Evolutionary conservation across 2,888 invertebrate genomes (phyloP), one percentile per base, ranked within the genome.

Genomic region (Phortica magna): DNA sequence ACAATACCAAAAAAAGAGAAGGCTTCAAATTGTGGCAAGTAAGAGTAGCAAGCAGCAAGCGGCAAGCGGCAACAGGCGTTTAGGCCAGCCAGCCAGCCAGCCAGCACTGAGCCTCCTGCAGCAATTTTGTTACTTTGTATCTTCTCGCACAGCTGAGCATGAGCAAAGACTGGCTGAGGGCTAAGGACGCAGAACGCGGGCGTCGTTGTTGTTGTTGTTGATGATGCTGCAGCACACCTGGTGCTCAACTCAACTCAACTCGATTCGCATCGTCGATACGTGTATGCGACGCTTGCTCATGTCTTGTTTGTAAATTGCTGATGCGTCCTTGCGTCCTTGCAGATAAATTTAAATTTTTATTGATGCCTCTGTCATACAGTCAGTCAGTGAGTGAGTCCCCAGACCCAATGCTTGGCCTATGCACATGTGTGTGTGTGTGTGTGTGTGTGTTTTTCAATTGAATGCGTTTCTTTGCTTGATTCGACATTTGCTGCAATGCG

Each of bases 301-400:
- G 14, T 41, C 19, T 59, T 59, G 17, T 59, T 59, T 59, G 14
- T 42, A 42, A 41, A 42, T 67, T 67, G 67, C 42, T 42, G n/a
- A n/a, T 67, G 67, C 17, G 42, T n/a, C 39, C n/a, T 31, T 55
- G 53, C 31, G 48, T 71, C 55, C 68, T 70, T 70, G 70, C 53
- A 71, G 53, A 71, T 71, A 71, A 71, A 55, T 71, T 71, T 71
- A 71, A 55, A 71, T 71, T 71, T 71, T 71, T 71, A 55, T 71
- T 71, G 70, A 53, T 71, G 48, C n/a, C 43, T n/a, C 70, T 70
- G 22, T 22, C 53, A 39, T 31, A 1, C n/a, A 14, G 39, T 22
- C 43, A 17, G 53, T 53, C 53, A 9, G 5, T 12, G n/a, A 19
- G 3, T 70, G 10, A 6, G 14, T 48, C 10, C 48, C 48, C 48